Evolutionary conservation across 2,113 vertebrate species (phyloP).

Genomic region (Nothocercus nigrocapillus): DNA sequence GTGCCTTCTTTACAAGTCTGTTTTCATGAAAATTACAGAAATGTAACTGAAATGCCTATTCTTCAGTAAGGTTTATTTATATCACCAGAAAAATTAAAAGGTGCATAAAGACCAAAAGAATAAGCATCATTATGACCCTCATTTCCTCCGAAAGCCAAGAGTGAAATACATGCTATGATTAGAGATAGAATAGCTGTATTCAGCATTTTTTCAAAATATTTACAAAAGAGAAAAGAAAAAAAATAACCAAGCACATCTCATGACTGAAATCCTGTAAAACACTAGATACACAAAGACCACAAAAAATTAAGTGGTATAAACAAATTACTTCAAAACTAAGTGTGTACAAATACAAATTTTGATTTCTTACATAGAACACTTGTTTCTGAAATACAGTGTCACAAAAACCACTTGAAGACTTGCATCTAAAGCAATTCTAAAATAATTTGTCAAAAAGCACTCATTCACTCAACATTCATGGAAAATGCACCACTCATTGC

Average conservation of each 20-base stretch:
- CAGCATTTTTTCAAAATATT: background rate
- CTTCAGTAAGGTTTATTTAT: background rate
- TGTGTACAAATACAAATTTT: background rate
- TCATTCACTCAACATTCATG: background rate
- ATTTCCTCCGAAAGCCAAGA: background rate
- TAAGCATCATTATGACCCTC: background rate
- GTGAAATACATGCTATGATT: background rate
- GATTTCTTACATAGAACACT: background rate
- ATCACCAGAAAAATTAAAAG: background rate
- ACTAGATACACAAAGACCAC: background rate
- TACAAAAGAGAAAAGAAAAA: too few species aligned
- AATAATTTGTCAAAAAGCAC: background rate
- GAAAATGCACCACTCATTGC: background rate
- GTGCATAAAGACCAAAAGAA: background rate
- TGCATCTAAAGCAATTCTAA: background rate
- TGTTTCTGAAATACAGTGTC: background rate
- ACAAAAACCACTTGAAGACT: background rate
- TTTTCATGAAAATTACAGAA: background rate
- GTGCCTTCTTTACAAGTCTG: background rate
- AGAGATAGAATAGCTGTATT: background rate
- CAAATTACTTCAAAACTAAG: background rate
- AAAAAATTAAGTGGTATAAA: background rate
- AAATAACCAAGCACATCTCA: background rate
- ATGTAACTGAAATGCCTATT: background rate
- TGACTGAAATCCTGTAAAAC: background rate